Conservation (phyloP, 2,113 vertebrate genomes). For the Brachyhypopomus occidentalis region DNA sequence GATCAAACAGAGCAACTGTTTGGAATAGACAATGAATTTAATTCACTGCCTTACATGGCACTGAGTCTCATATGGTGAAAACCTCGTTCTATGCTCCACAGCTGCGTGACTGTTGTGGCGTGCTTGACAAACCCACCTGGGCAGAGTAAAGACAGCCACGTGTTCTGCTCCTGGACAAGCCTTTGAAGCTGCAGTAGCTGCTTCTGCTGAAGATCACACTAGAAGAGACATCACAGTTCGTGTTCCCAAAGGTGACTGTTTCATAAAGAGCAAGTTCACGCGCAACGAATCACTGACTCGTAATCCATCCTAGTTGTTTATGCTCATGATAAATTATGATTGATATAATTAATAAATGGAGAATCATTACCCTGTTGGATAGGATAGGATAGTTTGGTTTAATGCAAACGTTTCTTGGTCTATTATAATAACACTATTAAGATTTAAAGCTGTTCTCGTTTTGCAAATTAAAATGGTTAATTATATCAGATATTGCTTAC, state of each 20-base stretch:
- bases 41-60: background rate
- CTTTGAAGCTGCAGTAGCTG: slow-evolving; percentile 56
- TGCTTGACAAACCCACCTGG: slow-evolving; percentile 58
- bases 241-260: no score
- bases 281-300: no score
- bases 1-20: background rate
- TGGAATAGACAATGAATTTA: background rate
- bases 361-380: no score
- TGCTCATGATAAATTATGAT: background rate
- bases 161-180: slow-evolving; percentile 69
- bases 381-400: no score
- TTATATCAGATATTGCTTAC: no score
- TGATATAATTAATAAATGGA: no score
- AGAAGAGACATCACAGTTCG: background rate
- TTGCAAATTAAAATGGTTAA: no score
- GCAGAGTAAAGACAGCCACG: slow-evolving; percentile 62
- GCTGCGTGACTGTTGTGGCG: background rate
- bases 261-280: no score
- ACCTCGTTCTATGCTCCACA: background rate
- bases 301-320: no score
- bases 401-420: no score
- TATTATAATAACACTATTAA: no score
- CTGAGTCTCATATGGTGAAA: background rate
- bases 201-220: slow-evolving; percentile 5
- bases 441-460: no score